Evolutionary conservation across 92 coral and sea anemone genomes (phyloP), one percentile per base, ranked within the genome.

Genomic region (Galaxea fascicularis): DNA sequence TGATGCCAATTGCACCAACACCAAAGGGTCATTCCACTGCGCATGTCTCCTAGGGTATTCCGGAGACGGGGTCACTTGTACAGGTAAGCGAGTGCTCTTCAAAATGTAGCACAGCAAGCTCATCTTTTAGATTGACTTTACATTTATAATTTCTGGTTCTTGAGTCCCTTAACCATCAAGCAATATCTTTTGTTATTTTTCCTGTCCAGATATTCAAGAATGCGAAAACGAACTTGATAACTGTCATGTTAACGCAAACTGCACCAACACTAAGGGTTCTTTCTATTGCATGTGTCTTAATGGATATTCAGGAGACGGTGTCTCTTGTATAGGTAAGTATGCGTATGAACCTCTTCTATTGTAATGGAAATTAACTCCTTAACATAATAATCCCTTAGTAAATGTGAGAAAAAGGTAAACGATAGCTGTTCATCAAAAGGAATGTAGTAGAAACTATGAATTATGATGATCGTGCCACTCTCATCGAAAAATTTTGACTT

Each of bases 221-320:
- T 89, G 95, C 68, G 49, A 86, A 16, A 80, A 80, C 82, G 74
- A 79, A 65, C 85, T 83, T 22, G 93, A 89, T 58, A 87, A 83
- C 83, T 89, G 85, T 28, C 85, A 82, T 39, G 16, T 57, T 28
- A 73, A 87, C 53, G 90, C 86, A 56, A 70, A 49, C 41, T 86
- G 86, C n/a, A 52, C 69, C 25, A 70, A 86, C 87, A 86, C 69
- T 13, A 49, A 66, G 24, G 86, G 87, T 12, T 77, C 78, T 22
- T 86, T 64, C 79, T 46, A 44, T 64, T 79, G 90, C 72, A 25
- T 60, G 29, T 79, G 86, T 31, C 54, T 63, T 5, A 31, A 9
- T 24, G 90, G 86, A 15, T 79, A 79, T 65, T 65, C 79, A 67
- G 90, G 90, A 53, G 69, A 82, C 25, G 91, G 88, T 11, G 54